Conservation (phyloP, 2,888 invertebrate genomes). For the Thera obeliscata region DNA sequence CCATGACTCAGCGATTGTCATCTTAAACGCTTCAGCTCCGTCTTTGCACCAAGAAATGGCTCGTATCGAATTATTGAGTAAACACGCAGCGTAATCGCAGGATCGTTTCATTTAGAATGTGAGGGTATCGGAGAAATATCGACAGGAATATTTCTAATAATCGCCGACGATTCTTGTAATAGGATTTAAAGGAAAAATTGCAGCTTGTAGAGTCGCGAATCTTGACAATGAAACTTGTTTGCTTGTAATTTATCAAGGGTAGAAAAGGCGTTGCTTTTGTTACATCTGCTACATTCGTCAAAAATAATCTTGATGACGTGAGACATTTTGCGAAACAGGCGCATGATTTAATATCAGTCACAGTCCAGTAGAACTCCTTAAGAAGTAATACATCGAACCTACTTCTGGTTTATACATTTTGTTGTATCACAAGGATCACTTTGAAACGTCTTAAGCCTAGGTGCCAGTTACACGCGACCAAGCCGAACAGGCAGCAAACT, state of each 20-base stretch:
- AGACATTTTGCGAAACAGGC: too few relatives aligned
- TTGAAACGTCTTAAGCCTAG: too few relatives aligned
- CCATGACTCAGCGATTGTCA: too few relatives aligned
- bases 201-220: constrained; percentile 23
- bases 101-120: constrained; percentile 76
- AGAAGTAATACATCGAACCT: too few relatives aligned
- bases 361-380: too few relatives aligned
- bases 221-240: constrained; percentile 22
- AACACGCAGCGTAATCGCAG: constrained; percentile 78
- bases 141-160: constrained; percentile 67
- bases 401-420: too few relatives aligned
- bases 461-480: too few relatives aligned
- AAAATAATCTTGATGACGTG: neutral
- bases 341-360: too few relatives aligned
- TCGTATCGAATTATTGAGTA: constrained; percentile 84
- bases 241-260: constrained; percentile 27
- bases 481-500: too few relatives aligned
- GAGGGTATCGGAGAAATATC: constrained; percentile 73
- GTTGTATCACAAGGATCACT: too few relatives aligned
- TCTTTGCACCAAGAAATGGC: constrained; percentile 48
- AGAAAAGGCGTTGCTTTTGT: neutral
- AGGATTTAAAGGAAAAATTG: constrained; percentile 54
- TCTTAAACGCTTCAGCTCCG: constrained; percentile 47
- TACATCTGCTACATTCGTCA: neutral
- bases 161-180: constrained; percentile 66